phyloP scores from a whole-genome alignment of 2,888 invertebrate species.

The Stenoptilia bipunctidactyla region DNA sequence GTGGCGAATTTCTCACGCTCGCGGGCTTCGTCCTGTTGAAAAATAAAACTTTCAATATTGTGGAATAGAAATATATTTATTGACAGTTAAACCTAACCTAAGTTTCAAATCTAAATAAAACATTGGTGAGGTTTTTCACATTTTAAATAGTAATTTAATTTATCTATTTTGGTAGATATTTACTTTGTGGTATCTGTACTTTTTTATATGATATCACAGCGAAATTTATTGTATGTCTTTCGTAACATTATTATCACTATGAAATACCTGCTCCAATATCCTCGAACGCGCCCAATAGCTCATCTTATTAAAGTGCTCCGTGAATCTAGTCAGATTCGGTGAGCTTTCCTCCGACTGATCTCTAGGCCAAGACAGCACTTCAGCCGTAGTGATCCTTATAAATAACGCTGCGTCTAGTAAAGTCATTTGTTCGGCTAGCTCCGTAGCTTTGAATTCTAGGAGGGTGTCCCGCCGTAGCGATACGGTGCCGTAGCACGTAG shows the following conservation, averaged over 20 bases:
- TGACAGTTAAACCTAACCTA: too few species aligned
- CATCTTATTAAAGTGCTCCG: conserved; percentile 99
- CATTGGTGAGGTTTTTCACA: too few species aligned
- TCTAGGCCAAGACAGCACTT: conserved; percentile 96
- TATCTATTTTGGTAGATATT: too few species aligned
- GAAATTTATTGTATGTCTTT: too few species aligned
- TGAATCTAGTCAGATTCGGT: conserved; percentile 96
- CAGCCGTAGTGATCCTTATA: conserved; percentile 96
- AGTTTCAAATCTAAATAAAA: too few species aligned
- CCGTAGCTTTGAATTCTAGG: conserved; percentile 93
- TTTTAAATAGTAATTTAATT: too few species aligned
- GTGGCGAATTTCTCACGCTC: conserved; percentile 95
- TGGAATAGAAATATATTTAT: too few species aligned
- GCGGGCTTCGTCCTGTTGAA: conserved; percentile 82
- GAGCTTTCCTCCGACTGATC: conserved; percentile 98
- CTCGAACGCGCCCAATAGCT: conserved; percentile 97
- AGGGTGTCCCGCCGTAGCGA: conserved; percentile 72
- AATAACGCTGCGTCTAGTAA: conserved; percentile 94
- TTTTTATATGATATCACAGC: too few species aligned
- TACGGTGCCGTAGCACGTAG: conserved; percentile 50
- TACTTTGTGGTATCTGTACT: too few species aligned
- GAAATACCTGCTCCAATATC: conserved; percentile 82
- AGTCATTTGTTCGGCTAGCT: conserved; percentile 99
- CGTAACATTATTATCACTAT: too few species aligned
- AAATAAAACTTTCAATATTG: too few species aligned